phyloP scores from a whole-genome alignment of 35 echinoderm and acorn worm genomes.

The Eucidaris tribuloides region DNA sequence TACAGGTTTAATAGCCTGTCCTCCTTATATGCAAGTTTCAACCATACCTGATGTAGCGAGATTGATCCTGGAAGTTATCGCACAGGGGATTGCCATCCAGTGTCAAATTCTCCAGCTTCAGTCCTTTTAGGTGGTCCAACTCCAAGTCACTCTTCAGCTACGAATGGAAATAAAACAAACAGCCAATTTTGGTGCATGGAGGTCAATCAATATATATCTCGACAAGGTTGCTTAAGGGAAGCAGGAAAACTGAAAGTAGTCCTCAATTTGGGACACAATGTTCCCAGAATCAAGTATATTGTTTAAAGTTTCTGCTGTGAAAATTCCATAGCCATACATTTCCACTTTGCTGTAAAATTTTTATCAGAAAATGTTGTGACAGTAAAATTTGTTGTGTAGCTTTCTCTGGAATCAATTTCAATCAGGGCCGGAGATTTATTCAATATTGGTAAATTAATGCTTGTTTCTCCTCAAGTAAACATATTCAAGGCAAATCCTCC shows the following conservation, averaged over 20 bases:
- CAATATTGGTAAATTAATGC: too few relatives aligned
- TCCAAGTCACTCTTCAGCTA: constrained; percentile 13
- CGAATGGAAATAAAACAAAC: not conserved
- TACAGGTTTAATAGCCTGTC: too few relatives aligned
- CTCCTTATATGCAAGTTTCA: too few relatives aligned
- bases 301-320: not conserved
- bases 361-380: too few relatives aligned
- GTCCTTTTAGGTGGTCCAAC: constrained; percentile 29
- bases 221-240: not conserved
- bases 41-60: constrained; percentile 33
- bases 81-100: constrained; percentile 49
- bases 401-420: too few relatives aligned
- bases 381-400: too few relatives aligned
- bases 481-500: too few relatives aligned
- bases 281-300: not conserved
- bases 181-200: too few relatives aligned
- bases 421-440: too few relatives aligned
- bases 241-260: not conserved
- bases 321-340: not conserved
- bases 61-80: constrained; percentile 21
- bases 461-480: too few relatives aligned
- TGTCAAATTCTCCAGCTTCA: constrained; percentile 38
- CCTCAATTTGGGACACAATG: not conserved
- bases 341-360: too few relatives aligned
- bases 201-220: not conserved